phyloP scores from a whole-genome alignment of 2,113 vertebrate species.

The Sphaerodactylus townsendi region DNA sequence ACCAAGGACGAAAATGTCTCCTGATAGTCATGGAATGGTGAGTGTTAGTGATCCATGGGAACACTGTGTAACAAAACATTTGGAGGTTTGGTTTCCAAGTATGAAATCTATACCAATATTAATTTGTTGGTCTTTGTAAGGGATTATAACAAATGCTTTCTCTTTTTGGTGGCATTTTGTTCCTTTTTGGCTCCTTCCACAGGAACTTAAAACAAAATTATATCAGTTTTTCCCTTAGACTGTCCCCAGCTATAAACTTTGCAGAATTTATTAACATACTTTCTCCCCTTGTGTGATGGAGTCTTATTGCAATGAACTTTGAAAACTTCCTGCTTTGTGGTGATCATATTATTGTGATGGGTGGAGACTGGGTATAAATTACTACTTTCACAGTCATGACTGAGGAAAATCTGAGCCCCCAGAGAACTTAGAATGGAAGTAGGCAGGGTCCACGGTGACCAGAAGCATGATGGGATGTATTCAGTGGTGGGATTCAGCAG shows the following conservation, averaged over 20 bases:
- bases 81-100: not conserved
- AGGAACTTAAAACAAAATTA: too few relatives aligned
- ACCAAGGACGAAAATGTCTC: slow-evolving; percentile 90
- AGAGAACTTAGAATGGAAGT: not conserved
- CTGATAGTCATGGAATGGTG: slow-evolving; percentile 99
- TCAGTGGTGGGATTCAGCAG: too few relatives aligned
- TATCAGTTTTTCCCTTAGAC: too few relatives aligned
- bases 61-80: not conserved
- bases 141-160: not conserved
- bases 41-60: slow-evolving; percentile 36
- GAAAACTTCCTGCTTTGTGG: not conserved
- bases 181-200: too few relatives aligned
- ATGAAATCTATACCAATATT: not conserved
- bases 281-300: not conserved
- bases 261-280: not conserved
- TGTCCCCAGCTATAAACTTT: not conserved
- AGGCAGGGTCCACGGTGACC: too few relatives aligned
- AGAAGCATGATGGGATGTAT: not conserved
- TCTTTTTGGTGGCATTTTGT: not conserved
- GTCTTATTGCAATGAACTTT: not conserved
- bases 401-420: not conserved
- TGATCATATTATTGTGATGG: not conserved
- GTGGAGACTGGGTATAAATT: not conserved
- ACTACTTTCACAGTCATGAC: not conserved
- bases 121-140: not conserved